Base-by-base conservation (phyloP, 2,113 vertebrate species). In the Synchiropus splendidus region DNA sequence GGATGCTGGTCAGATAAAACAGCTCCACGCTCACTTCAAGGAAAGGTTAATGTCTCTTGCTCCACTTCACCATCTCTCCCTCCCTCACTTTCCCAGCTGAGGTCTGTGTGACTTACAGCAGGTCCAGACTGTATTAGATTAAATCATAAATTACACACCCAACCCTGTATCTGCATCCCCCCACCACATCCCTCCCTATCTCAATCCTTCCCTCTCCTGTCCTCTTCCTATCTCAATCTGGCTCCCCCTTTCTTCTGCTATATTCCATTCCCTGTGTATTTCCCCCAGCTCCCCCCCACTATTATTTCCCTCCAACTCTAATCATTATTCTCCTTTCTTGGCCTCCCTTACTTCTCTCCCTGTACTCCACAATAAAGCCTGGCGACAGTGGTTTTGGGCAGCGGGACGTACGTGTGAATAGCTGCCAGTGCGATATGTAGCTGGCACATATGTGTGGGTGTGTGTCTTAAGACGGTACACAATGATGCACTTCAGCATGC, bases 101-200 rank as follows among this genome's bases (percentile, higher is more conserved):
- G 92, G 89, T 89, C 91, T 89, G 81, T 90, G 90, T 89, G 91
- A 97, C 91, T 97, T 94, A 94, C 89, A 89, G 89, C 92, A 67
- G 90, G 91, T 90, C 89, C 88, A 83, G 85, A 86, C 90, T 88
- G 87, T 87, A 91, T 91, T 91, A 94, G 92, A 97, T 95, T 94
- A 92, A 92, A 95, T 92, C 90, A 92, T 94, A 95, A 94, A 94
- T 93, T 92, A 92, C 90, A 86, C 64, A 48, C 64, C 66, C 85
- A 86, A 87, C 89, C 87, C 88, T 87, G 88, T 91, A 94, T 92
- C 90, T 92, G 78, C 84, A 89, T 88, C 88, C 86, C 87, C 86
- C 81, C 84, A 79, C 83, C 84, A 6, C 11, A 82, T 85, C 36
- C 45, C 47, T 45, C 51, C 55, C 58, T 58, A 74, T 74, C 72